Conservation (phyloP, 2,797 vertebrate species). For the Erpetoichthys calabaricus region DNA sequence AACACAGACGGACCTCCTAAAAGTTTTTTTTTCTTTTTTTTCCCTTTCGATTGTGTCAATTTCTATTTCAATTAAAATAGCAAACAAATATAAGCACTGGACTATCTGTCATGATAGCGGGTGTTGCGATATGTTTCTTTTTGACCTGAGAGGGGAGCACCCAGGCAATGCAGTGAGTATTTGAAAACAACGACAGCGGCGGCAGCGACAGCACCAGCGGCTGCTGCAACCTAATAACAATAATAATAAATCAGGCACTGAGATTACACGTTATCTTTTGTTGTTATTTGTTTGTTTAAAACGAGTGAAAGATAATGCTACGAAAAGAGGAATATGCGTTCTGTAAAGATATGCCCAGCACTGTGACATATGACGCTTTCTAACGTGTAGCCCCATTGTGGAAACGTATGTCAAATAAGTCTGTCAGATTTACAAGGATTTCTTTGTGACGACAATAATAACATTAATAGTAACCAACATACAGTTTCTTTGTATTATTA, state of each 20-base stretch:
- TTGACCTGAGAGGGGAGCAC: slow-evolving; percentile 66
- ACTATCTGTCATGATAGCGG: slow-evolving; percentile 68
- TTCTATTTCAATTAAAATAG: slow-evolving; percentile 61
- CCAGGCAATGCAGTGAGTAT: slow-evolving; percentile 46
- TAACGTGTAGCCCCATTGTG: slow-evolving; percentile 71
- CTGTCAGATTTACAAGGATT: no score
- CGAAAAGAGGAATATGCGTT: slow-evolving; percentile 25
- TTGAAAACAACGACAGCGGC: slow-evolving; percentile 14
- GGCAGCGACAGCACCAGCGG: neutral
- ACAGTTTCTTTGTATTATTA: slow-evolving; percentile 37
- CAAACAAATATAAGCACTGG: slow-evolving; percentile 66
- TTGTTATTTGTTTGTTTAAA: slow-evolving; percentile 1
- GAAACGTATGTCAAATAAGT: slow-evolving; percentile 31
- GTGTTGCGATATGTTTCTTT: slow-evolving; percentile 57
- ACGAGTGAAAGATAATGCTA: slow-evolving; percentile 36
- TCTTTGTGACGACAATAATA: no score
- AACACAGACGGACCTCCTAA: slow-evolving; percentile 41
- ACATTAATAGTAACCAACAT: slow-evolving; percentile 19
- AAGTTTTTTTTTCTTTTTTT: slow-evolving; percentile 34
- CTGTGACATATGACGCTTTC: slow-evolving; percentile 70
- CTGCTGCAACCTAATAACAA: slow-evolving; percentile 20
- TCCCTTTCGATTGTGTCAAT: slow-evolving; percentile 32
- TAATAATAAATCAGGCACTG: slow-evolving; percentile 34
- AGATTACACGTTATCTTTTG: slow-evolving; percentile 31
- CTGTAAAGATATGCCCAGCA: slow-evolving; percentile 58